Conservation (phyloP, 2,888 invertebrate genomes). For the Tiliacea aurago region DNA sequence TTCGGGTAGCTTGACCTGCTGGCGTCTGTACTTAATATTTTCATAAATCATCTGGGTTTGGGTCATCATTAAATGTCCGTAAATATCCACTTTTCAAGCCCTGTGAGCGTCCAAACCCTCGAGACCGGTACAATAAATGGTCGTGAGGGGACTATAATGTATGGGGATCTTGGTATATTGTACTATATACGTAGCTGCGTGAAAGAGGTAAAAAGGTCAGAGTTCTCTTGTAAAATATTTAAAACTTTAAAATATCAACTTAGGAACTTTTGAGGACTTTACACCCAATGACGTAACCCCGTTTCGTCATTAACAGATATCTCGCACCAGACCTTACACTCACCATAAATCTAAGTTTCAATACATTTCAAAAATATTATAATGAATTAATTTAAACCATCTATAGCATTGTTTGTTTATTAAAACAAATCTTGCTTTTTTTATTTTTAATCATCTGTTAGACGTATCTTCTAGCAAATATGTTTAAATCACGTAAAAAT, state of each 20-base stretch:
- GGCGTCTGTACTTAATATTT: not conserved
- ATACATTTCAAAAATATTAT: not conserved
- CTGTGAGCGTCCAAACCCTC: not conserved
- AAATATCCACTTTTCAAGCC: not conserved
- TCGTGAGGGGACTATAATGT: not conserved
- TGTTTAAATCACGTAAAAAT: slow-evolving; percentile 15
- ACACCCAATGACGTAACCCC: not conserved
- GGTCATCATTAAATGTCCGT: not conserved
- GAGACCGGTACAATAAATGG: not conserved
- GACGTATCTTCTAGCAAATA: slow-evolving; percentile 14
- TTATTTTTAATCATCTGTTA: slow-evolving; percentile 37
- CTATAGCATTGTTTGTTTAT: slow-evolving; percentile 19
- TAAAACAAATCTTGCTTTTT: slow-evolving; percentile 2
- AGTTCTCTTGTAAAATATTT: not conserved
- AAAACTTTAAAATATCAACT: no score
- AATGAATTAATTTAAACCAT: not conserved
- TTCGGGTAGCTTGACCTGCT: no score
- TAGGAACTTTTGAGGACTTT: not conserved
- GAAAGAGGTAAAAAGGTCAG: not conserved
- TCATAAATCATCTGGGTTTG: not conserved
- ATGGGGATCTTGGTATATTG: not conserved
- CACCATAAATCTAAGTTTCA: not conserved
- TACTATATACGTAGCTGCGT: not conserved
- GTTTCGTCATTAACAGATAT: not conserved
- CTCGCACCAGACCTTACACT: not conserved